These are phyloP conservation scores for Tinea pellionella DNA, from an alignment of 2,888 invertebrate genomes.

Conservation along the genomic window DNA sequence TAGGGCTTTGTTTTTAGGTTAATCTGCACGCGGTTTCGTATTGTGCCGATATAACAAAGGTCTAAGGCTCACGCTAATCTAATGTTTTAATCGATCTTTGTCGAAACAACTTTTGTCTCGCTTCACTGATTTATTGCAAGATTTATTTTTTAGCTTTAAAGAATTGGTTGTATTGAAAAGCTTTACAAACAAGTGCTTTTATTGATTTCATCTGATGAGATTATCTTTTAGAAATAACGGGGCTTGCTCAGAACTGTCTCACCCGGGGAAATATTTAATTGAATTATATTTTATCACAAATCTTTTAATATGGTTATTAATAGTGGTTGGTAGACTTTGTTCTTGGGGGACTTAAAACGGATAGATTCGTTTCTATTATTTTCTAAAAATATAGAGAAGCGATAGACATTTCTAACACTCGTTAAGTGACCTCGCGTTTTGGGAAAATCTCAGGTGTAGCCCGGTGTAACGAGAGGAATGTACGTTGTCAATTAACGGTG, in stretches of 20 bases:
- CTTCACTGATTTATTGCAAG: slow-evolving; percentile 18
- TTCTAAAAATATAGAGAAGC: too few species aligned
- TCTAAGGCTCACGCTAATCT: slow-evolving; percentile 19
- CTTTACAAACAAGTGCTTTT: background rate
- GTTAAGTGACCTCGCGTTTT: too few species aligned
- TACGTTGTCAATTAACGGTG: too few species aligned
- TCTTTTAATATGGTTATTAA: too few species aligned
- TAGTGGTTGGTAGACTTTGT: too few species aligned
- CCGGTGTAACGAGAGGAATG: too few species aligned
- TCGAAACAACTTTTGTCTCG: slow-evolving; percentile 22
- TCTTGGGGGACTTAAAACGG: too few species aligned
- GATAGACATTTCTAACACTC: too few species aligned
- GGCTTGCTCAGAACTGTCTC: background rate
- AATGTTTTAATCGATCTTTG: slow-evolving; percentile 26
- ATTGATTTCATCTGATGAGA: slow-evolving; percentile 3
- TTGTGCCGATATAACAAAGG: slow-evolving; percentile 21
- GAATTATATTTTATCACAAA: background rate
- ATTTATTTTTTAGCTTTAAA: slow-evolving; percentile 7
- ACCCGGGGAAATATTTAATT: background rate
- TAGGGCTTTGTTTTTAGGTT: slow-evolving; percentile 22
- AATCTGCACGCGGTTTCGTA: slow-evolving; percentile 19
- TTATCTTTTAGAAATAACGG: background rate
- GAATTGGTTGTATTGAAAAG: slow-evolving; percentile 2
- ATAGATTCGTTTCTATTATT: too few species aligned
- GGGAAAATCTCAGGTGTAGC: too few species aligned